Base-by-base conservation (phyloP, 2,113 vertebrate species). In the Leptocoma aspasia region DNA sequence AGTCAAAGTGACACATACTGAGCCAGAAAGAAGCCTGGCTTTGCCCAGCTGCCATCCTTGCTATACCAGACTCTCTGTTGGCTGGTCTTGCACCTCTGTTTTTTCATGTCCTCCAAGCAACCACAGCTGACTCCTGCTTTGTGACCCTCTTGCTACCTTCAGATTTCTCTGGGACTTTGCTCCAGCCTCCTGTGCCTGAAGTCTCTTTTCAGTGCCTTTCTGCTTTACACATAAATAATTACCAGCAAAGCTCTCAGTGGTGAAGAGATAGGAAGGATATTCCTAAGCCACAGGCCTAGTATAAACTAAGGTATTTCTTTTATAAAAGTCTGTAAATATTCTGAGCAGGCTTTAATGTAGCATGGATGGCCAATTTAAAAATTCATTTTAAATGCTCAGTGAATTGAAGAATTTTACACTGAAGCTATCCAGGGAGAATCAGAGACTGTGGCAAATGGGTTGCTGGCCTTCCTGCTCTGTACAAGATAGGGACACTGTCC, bases 401-500 rank as follows among this genome's bases (percentile, higher is more conserved):
- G 15, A 85, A 60, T 8, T 45, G 64, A 69, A 64, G 45, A 63
- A 54, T 65, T 89, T 50, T 50, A 35, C 28, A 23, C 11, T 8
- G 7, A 53, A 75, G 24, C 30, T 80, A 59, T 19, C 22, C 41
- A 77, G 39, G 60, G 47, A 78, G 70, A 73, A 28, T 20, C 42
- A 31, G 33, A 45, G 68, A 49, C 47, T 70, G 24, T 22, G 39
- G 45, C 39, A 66, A 71, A 71, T 5, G 7, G 49, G 49, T 3
- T 72, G 24, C 21, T 44, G 59, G 13, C 66, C n/a, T 75, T 72
- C 35, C n/a, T 87, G 69, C 39, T 57, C 45, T 37, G 31, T 26
- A 33, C 0, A 4, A 77, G 59, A 35, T 7, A 37, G 0, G 1
- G 52, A 31, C 7, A 3, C 11, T 73, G 27, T 5, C 50, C 41